Conservation (phyloP, 2,797 vertebrate genomes). For the Glyptemys insculpta region DNA sequence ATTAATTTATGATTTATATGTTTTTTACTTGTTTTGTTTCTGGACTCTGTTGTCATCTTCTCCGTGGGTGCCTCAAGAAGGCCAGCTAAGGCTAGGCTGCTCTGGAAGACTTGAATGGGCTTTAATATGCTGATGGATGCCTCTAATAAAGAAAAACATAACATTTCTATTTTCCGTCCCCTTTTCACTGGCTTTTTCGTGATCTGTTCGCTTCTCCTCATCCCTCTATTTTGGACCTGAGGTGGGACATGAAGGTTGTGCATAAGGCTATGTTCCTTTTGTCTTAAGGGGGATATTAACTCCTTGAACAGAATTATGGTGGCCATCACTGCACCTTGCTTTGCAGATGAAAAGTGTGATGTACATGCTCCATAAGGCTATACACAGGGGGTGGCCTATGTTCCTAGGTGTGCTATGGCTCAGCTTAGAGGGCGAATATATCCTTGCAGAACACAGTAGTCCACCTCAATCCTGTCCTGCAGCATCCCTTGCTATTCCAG, state of each 20-base stretch:
- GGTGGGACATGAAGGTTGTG: not conserved
- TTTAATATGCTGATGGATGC: slow-evolving; percentile 15
- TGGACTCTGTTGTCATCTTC: not conserved
- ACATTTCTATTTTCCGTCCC: slow-evolving; percentile 20
- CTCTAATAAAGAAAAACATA: slow-evolving; percentile 61
- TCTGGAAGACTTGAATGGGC: slow-evolving; percentile 5
- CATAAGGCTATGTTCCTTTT: not conserved
- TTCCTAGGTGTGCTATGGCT: not conserved
- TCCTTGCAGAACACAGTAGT: not conserved
- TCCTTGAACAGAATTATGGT: not conserved
- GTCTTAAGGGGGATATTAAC: not conserved
- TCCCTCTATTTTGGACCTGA: not conserved
- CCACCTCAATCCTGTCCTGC: not conserved
- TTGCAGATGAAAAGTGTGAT: not conserved
- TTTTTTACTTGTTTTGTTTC: slow-evolving; percentile 29
- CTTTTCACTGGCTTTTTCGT: not conserved
- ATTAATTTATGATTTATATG: slow-evolving; percentile 40
- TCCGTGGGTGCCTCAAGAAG: slow-evolving; percentile 35
- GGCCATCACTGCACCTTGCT: not conserved
- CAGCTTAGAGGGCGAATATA: not conserved
- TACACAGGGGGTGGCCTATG: not conserved
- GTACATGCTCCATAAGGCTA: not conserved
- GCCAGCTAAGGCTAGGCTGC: slow-evolving; percentile 19
- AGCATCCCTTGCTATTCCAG: not conserved
- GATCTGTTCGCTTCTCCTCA: not conserved